Evolutionary conservation across 2,888 invertebrate genomes (phyloP), one percentile per base, ranked within the genome.

Genomic region (Papilio elwesi): DNA sequence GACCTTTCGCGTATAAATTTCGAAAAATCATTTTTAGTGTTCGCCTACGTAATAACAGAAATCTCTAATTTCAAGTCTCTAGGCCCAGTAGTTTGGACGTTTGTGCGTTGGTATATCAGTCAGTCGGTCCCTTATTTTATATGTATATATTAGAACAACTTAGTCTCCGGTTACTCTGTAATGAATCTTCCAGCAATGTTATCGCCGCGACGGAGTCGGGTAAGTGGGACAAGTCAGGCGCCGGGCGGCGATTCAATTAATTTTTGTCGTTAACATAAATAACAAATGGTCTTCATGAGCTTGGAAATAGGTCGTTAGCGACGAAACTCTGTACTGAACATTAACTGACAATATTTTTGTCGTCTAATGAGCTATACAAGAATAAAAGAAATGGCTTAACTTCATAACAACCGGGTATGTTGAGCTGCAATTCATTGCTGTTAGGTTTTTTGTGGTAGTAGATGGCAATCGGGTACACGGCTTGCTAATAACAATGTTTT

Each of bases 251-350:
- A 36, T 72, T 72, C 72, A 72, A 72, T 72, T 72, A 72, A 72
- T 72, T 72, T 71, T 68, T 68, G 68, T 68, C 68, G 72, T 72
- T 72, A 72, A 68, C 72, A 68, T 68, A 72, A 72, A 72, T 72
- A 64, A 68, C 64, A 64, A 72, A 73, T 65, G 73, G 65, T 43
- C 51, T 55, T 57, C 68, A 57, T 55, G 55, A 70, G 68, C 73
- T n/a, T 63, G 68, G 53, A 63, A 69, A 73, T 65, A 49, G 72
- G 64, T 65, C 69, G 68, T 69, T 68, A 57, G 53, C 62, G 68
- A 64, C 63, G n/a, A 65, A 71, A 73, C 57, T 64, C 68, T 64
- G 68, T 57, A 57, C 64, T 12, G 38, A 13, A 43, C 62, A 62
- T 59, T 73, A 73, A 65, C 16, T 57, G 43, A 47, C 15, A 72